phyloP scores from a whole-genome alignment of 1,140 invertebrate genomes.

The Megathymus violae region DNA sequence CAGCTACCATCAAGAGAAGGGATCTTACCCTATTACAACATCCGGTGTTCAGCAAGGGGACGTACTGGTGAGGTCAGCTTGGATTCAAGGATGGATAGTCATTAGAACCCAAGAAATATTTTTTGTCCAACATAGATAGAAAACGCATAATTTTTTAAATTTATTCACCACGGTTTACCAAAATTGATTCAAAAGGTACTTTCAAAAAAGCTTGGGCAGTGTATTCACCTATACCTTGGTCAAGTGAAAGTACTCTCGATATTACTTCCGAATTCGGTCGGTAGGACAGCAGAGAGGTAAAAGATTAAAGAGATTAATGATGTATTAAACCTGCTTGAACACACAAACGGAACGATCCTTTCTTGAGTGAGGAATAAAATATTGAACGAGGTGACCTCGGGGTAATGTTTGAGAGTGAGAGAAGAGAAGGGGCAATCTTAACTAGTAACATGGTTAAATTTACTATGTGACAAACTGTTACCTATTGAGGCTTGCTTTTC shows the following conservation, averaged over 20 bases:
- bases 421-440: slow-evolving; percentile 34
- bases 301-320: slow-evolving; percentile 56
- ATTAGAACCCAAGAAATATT: no score
- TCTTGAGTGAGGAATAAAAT: slow-evolving; percentile 50
- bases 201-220: not conserved
- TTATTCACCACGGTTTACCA: not conserved
- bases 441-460: slow-evolving; percentile 44
- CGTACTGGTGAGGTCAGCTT: no score
- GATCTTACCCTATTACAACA: no score
- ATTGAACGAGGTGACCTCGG: slow-evolving; percentile 56
- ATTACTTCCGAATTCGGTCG: slow-evolving; percentile 38
- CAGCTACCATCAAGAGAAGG: no score
- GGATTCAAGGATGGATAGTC: no score
- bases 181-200: slow-evolving; percentile 20
- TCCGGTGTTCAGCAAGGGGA: no score
- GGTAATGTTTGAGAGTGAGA: slow-evolving; percentile 49
- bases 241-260: slow-evolving; percentile 50
- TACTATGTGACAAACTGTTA: slow-evolving; percentile 38
- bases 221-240: slow-evolving; percentile 11
- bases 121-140: no score
- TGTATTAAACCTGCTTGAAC: slow-evolving; percentile 43
- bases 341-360: slow-evolving; percentile 33
- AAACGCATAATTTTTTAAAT: not conserved
- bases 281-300: slow-evolving; percentile 35
- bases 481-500: slow-evolving; percentile 21